Evolutionary conservation across 92 coral and sea anemone genomes (phyloP).

Genomic region (Phenganax marumi): DNA sequence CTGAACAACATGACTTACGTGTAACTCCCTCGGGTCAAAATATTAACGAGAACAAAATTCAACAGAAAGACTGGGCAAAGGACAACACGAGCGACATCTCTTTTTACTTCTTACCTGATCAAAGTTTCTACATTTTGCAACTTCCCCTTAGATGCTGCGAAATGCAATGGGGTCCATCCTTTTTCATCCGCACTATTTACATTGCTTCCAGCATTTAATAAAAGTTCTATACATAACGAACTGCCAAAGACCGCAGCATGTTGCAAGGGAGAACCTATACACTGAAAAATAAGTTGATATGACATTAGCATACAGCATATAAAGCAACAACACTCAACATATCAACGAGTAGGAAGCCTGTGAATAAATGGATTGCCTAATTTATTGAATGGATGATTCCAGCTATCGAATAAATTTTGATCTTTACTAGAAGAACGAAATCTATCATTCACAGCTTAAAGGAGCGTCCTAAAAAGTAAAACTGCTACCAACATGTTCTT

Average conservation of each 20-base stretch:
- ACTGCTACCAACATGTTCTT: no score
- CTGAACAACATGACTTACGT: no score
- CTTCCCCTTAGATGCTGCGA: slow-evolving; percentile 83
- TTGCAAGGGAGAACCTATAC: slow-evolving; percentile 89
- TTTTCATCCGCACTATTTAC: slow-evolving; percentile 85
- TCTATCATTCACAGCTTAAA: no score
- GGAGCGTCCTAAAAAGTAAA: no score
- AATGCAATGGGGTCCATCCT: slow-evolving; percentile 98
- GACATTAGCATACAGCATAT: not conserved
- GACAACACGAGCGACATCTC: not conserved
- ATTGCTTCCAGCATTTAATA: slow-evolving; percentile 87
- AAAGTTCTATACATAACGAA: slow-evolving; percentile 83
- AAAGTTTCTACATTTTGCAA: slow-evolving; percentile 86
- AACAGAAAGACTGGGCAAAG: no score
- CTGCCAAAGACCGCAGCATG: slow-evolving; percentile 96
- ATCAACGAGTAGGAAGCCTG: not conserved
- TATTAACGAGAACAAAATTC: no score
- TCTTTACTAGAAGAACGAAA: no score
- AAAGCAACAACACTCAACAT: not conserved
- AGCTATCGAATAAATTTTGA: no score
- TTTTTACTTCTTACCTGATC: slow-evolving; percentile 64
- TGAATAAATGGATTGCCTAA: not conserved
- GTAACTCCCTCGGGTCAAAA: no score
- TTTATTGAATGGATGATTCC: no score
- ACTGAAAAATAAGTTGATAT: slow-evolving; percentile 50